Evolutionary conservation across 2,113 vertebrate species (phyloP), one percentile per base, ranked within the genome.

Genomic region (Atherinomorus stipes): DNA sequence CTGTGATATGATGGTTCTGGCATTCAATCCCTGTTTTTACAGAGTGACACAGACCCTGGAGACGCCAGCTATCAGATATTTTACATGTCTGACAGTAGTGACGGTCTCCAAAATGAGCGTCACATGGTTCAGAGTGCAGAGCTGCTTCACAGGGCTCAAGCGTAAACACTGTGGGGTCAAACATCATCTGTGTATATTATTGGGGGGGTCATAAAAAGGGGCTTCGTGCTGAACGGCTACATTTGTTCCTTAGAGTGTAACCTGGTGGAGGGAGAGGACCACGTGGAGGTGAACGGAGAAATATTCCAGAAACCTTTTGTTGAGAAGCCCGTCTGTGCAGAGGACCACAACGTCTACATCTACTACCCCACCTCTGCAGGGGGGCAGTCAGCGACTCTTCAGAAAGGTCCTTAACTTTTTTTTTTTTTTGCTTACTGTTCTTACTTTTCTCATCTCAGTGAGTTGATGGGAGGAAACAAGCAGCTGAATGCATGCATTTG

Each of bases 331-430:
- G 98, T 99, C 78, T 98, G 97, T 65, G 98, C 98, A 0, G 98
- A 99, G 86, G 98, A 99, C 90, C 98, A 99, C 92, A 99, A 99
- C 0, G 98, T 99, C 66, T 99, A 99, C 78, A 99, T 99, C 92
- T 99, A 99, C 93, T 99, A 99, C 85, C 98, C 98, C 0, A 98
- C 96, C 0, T 97, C 98, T 0, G 98, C 98, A 1, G 98, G 98
- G 98, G 7, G 98, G 98, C 85, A 99, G 98, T 88, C 98, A 99
- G 90, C 94, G 98, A 4, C 97, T 99, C 81, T 99, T 99, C 85
- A 95, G 98, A 57, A 99, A 99, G 97, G 98, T 99, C 74, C 3
- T 3, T 50, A 34, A 7, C 23, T 54, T 70, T 57, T 11, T 25
- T 56, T 38, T 0, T 49, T 53, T 37, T 26, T n/a, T n/a, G 31